Base-by-base conservation (phyloP, 2,797 vertebrate species). In the Macropodus opercularis region DNA sequence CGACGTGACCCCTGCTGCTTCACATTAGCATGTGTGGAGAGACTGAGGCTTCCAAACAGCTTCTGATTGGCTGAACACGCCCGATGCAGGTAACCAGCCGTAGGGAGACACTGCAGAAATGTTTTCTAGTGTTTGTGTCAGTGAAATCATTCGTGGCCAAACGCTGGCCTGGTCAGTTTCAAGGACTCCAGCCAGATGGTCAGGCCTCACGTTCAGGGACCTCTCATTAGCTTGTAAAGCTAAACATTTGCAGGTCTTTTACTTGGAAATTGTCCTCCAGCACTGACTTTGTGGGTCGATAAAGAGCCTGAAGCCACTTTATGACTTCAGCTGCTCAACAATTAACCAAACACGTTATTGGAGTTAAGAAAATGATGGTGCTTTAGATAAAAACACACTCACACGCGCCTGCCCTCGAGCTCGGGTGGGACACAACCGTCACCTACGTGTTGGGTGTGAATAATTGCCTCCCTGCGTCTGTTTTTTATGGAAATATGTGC, bases 401-500 rank as follows among this genome's bases (percentile, higher is more conserved):
- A 26, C 29, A 36, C 35, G 13, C 27, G 18, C 31, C 36, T 26
- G 26, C 50, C 46, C 27, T 9, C 22, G 57, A 55, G 59, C 34
- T 47, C 0, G 11, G 56, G 36, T 36, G 73, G 69, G 63, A 75
- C 54, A 68, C 27, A 56, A 67, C 55, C 63, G 69, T 77, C 75
- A 78, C 47, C 59, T 79, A 54, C 27, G 34, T 23, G 47, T 62
- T 27, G 36, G 23, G 15, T 22, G 71, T 65, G 72, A 85, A 55
- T 77, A 77, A 81, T 71, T 42, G 39, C 58, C 42, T 62, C 26
- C 23, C 19, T 47, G 61, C 51, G 24, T 67, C 59, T 56, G 42
- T 74, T 58, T n/a, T 77, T 63, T 55, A 69, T 61, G 63, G 42
- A 73, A 78, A 78, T 77, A 47, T 38, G 61, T 34, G 53, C 40